These are phyloP conservation scores for Lithophane semibrunnea DNA, from an alignment of 2,888 invertebrate genomes.

Conservation along the genomic window DNA sequence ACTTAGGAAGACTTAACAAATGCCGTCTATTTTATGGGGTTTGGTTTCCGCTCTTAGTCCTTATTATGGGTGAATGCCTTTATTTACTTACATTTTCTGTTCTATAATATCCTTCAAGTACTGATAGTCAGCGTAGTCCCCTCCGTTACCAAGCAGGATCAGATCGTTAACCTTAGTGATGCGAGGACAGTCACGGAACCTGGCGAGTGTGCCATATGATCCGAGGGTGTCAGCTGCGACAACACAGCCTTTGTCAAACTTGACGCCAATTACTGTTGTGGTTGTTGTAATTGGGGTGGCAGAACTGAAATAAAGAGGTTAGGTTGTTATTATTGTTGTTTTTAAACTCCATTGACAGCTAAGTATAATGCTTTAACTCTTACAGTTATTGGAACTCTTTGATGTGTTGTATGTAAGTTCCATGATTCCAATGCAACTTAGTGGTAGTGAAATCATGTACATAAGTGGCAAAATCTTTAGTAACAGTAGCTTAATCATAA, in stretches of 20 bases:
- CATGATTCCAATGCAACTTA: no score
- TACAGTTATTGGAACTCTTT: no score
- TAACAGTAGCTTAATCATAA: no score
- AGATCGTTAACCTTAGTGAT: slow-evolving; percentile 97
- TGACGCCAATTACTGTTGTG: slow-evolving; percentile 96
- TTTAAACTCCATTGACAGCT: no score
- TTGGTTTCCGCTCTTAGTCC: no score
- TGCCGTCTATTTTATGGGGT: no score
- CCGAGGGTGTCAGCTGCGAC: slow-evolving; percentile 98
- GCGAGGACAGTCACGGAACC: slow-evolving; percentile 96
- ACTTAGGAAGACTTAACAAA: no score
- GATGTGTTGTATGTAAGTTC: no score
- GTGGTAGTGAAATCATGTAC: no score
- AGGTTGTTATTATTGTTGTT: no score
- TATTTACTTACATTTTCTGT: slow-evolving; percentile 94
- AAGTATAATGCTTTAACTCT: no score
- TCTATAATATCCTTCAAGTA: slow-evolving; percentile 96
- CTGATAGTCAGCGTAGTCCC: slow-evolving; percentile 99
- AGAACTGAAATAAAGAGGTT: slow-evolving; percentile 73
- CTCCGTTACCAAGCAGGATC: slow-evolving; percentile 97
- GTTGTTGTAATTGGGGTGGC: slow-evolving; percentile 96
- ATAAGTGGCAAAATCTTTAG: no score
- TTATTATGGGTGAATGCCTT: not conserved
- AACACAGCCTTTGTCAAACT: slow-evolving; percentile 96
- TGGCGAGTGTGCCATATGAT: slow-evolving; percentile 98